These are phyloP conservation scores for Chinchilla lanigera DNA, from an alignment of 2,113 vertebrate genomes.

Conservation along the genomic window DNA sequence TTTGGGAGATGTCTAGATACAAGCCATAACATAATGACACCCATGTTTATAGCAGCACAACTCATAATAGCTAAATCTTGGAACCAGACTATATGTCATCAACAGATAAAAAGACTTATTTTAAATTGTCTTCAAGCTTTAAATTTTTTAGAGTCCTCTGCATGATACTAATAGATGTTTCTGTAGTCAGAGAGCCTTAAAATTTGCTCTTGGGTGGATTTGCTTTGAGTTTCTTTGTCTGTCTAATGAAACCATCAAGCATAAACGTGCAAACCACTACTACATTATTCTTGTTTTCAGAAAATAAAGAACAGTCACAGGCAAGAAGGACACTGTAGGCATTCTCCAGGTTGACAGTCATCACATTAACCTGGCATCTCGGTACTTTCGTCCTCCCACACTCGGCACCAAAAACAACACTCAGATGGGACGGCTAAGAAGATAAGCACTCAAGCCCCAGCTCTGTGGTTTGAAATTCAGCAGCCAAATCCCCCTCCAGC, in stretches of 20 bases:
- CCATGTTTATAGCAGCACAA: not conserved
- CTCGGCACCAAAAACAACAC: not conserved
- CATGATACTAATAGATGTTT: not conserved
- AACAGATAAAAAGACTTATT: not conserved
- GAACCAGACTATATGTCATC: not conserved
- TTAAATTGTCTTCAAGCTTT: not conserved
- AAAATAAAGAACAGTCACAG: not conserved
- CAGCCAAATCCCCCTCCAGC: constrained; percentile 28
- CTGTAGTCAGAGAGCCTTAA: not conserved
- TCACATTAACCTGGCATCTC: not conserved
- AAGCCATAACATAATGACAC: not conserved
- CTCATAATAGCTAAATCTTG: not conserved
- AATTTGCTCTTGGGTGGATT: not conserved
- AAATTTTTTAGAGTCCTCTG: not conserved
- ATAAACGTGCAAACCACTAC: not conserved
- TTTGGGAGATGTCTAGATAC: not conserved
- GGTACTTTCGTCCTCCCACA: not conserved
- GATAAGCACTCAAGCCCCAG: constrained; percentile 38
- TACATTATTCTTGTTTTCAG: not conserved
- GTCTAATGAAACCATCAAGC: not conserved
- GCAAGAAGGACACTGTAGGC: not conserved
- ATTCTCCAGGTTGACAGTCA: fast-evolving
- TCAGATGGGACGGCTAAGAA: constrained; percentile 36
- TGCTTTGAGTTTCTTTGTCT: not conserved
- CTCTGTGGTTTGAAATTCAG: constrained; percentile 70